Conservation (phyloP, 2,113 vertebrate genomes). For the Tor tambroides region DNA sequence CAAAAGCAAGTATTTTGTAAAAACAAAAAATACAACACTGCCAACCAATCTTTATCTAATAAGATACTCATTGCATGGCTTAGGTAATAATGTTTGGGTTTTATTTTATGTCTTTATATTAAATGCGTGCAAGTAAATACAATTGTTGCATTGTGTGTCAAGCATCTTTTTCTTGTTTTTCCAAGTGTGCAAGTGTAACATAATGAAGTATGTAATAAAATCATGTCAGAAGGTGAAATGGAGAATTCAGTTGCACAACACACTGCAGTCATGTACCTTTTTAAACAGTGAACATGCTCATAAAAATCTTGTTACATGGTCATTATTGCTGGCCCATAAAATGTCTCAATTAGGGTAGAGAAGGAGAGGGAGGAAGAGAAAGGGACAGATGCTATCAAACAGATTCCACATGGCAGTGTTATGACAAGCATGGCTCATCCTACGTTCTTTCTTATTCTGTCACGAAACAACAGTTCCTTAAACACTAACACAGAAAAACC, state of each 20-base stretch:
- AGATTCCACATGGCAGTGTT: neutral
- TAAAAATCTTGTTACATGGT: constrained; percentile 47
- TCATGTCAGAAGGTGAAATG: neutral
- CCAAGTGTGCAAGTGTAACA: neutral
- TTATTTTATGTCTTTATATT: neutral
- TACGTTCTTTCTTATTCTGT: neutral
- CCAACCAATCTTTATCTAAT: neutral
- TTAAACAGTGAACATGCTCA: constrained; percentile 4
- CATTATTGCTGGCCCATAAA: constrained; percentile 45
- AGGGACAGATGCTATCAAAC: constrained; percentile 18
- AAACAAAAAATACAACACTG: too few relatives aligned
- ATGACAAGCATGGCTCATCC: neutral
- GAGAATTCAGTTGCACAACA: neutral
- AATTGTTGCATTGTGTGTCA: neutral
- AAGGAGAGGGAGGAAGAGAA: neutral
- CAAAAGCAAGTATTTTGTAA: neutral
- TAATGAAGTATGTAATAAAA: neutral
- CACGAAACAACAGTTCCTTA: neutral
- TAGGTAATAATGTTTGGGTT: neutral
- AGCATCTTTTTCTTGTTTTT: neutral
- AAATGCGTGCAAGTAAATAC: neutral
- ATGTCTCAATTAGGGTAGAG: constrained; percentile 37
- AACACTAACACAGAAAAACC: neutral
- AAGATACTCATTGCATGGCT: neutral
- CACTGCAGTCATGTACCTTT: neutral